Percentiles rank a stretch among this genome's conserved stretches.
These are phyloP conservation scores for Saguinus midas DNA, from an alignment of 2,113 vertebrate genomes.

Conservation along the genomic window DNA sequence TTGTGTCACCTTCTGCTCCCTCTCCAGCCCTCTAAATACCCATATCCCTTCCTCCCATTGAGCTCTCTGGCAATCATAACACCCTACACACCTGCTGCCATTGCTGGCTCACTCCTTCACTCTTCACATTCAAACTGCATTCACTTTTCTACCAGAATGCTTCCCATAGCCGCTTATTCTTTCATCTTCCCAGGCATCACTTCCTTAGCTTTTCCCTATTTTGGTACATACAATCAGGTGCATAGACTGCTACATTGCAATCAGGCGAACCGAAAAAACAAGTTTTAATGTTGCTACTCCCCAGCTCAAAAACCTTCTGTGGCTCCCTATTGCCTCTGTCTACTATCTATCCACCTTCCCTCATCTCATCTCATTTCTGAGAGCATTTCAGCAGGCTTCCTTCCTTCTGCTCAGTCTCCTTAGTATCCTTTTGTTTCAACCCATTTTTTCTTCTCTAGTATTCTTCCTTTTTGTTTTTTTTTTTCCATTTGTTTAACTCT, in stretches of 20 bases:
- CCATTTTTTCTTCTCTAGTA: background rate
- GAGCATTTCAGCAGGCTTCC: no score
- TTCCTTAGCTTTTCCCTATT: background rate
- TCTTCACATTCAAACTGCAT: background rate
- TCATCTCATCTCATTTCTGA: background rate
- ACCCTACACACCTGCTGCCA: background rate
- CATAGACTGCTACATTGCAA: background rate
- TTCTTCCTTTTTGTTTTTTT: background rate
- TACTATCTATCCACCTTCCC: background rate
- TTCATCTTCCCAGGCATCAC: background rate
- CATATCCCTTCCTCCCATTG: background rate
- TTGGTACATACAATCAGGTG: background rate
- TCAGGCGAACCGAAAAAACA: background rate
- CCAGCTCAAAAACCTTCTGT: background rate
- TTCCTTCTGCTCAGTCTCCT: background rate
- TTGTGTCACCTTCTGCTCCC: background rate
- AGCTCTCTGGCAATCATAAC: background rate
- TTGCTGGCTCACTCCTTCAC: background rate
- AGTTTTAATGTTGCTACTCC: background rate
- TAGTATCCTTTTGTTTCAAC: background rate
- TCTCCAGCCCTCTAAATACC: background rate
- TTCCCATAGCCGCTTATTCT: background rate
- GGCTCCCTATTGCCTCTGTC: background rate
- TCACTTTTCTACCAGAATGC: background rate
- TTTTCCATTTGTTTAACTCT: background rate